These are phyloP conservation scores for Hippocampus mohnikei DNA, from an alignment of 2,113 vertebrate species.

Conservation along the genomic window DNA sequence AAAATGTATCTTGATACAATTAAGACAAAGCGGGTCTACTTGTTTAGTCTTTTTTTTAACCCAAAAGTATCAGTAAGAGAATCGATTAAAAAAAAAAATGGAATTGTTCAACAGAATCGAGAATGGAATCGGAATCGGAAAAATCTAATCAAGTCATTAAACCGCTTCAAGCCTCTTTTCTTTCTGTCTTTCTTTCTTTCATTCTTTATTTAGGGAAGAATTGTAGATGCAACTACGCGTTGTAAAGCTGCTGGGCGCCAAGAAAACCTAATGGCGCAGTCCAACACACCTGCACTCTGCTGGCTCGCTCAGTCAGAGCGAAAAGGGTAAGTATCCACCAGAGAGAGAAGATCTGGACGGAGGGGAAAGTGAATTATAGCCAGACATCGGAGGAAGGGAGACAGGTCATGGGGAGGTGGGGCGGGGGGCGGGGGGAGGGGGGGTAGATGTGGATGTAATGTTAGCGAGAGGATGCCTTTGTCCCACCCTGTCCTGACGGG, in stretches of 20 bases:
- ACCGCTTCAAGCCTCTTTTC: too few relatives aligned
- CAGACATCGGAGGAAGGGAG: slow-evolving; percentile 37
- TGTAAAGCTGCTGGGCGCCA: too few relatives aligned
- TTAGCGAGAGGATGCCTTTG: slow-evolving; percentile 54
- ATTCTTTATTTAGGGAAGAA: too few relatives aligned
- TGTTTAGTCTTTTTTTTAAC: too few relatives aligned
- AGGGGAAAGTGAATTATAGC: slow-evolving; percentile 47
- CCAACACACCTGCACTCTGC: slow-evolving; percentile 62
- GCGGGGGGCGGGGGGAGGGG: background rate
- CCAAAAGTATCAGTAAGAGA: too few relatives aligned
- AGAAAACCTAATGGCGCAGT: slow-evolving; percentile 2
- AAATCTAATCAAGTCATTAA: too few relatives aligned
- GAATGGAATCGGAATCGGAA: too few relatives aligned
- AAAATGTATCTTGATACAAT: too few relatives aligned
- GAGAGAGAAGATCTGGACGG: slow-evolving; percentile 46
- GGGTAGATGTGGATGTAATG: slow-evolving; percentile 51
- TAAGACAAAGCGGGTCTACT: too few relatives aligned
- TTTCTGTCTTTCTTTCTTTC: too few relatives aligned
- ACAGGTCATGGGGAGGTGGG: slow-evolving; percentile 47
- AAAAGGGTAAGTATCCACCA: slow-evolving; percentile 52
- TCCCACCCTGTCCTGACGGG: slow-evolving; percentile 61
- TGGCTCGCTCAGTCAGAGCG: slow-evolving; percentile 33
- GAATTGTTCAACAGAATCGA: too few relatives aligned
- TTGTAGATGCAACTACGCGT: background rate
- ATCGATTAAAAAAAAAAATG: too few relatives aligned